Conservation (phyloP, 2,797 vertebrate species). For the Ciconia nigra region DNA sequence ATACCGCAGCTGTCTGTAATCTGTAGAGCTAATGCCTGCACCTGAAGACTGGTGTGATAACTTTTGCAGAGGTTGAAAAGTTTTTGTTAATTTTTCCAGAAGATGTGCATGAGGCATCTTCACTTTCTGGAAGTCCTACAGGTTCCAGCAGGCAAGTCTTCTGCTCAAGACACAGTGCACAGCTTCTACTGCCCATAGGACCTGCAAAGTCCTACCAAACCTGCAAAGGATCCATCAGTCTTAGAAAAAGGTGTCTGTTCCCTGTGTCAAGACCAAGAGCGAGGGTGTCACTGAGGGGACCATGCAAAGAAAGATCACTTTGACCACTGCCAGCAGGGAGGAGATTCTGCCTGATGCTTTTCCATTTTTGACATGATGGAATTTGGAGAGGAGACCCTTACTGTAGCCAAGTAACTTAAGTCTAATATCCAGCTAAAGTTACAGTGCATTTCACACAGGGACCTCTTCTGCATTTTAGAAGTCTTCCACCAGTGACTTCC, state of each 20-base stretch:
- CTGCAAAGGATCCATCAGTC: background rate
- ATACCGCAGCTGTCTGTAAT: background rate
- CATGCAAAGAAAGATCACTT: background rate
- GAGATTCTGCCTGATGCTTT: background rate
- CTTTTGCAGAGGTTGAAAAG: background rate
- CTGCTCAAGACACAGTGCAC: background rate
- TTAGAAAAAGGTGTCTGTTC: background rate
- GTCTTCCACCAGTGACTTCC: background rate
- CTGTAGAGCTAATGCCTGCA: background rate
- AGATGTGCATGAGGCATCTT: background rate
- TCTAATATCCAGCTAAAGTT: background rate
- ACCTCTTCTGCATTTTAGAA: background rate
- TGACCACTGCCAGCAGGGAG: background rate
- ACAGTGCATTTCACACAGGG: background rate
- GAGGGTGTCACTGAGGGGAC: background rate
- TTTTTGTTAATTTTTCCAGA: background rate
- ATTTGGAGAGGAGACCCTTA: background rate
- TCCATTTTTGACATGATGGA: background rate
- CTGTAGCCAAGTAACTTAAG: background rate
- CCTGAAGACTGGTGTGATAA: background rate
- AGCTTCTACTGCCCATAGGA: background rate
- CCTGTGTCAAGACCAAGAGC: background rate
- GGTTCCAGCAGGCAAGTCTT: background rate
- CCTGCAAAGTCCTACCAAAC: background rate
- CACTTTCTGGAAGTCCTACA: background rate